Conservation (phyloP, 2,113 vertebrate genomes). For the Anolis sagrei region DNA sequence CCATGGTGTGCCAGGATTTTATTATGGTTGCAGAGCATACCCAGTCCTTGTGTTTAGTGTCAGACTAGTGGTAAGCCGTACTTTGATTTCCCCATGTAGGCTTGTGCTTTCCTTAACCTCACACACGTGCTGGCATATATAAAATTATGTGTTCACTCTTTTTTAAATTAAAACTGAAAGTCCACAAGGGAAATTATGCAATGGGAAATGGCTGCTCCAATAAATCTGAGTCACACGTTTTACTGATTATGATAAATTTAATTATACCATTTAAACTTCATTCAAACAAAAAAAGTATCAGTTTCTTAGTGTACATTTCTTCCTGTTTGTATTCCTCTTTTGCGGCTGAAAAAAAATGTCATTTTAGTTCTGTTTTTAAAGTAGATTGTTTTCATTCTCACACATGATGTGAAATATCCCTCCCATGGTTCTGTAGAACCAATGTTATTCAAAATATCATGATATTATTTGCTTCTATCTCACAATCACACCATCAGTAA, state of each 20-base stretch:
- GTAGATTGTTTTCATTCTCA: constrained; percentile 6
- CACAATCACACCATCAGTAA: neutral
- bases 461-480: neutral
- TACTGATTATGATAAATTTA: constrained; percentile 80
- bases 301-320: constrained; percentile 67
- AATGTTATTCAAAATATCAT: constrained; percentile 1
- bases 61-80: constrained; percentile 66
- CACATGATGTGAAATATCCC: neutral
- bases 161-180: constrained; percentile 80
- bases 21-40: constrained; percentile 66
- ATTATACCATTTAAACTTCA: constrained; percentile 74
- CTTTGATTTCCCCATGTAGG: constrained; percentile 74
- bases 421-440: neutral
- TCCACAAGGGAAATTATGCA: constrained; percentile 77
- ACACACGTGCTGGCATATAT: constrained; percentile 73
- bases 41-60: constrained; percentile 68
- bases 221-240: constrained; percentile 77
- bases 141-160: constrained; percentile 60
- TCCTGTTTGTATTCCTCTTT: constrained; percentile 49
- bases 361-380: constrained; percentile 38
- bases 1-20: constrained; percentile 63
- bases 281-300: constrained; percentile 51
- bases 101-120: constrained; percentile 73
- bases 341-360: constrained; percentile 25
- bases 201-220: constrained; percentile 79